Percentiles rank a stretch among this genome's conserved stretches.
These are phyloP conservation scores for Cerastis leucographa DNA, from an alignment of 2,888 invertebrate genomes.

Conservation along the genomic window DNA sequence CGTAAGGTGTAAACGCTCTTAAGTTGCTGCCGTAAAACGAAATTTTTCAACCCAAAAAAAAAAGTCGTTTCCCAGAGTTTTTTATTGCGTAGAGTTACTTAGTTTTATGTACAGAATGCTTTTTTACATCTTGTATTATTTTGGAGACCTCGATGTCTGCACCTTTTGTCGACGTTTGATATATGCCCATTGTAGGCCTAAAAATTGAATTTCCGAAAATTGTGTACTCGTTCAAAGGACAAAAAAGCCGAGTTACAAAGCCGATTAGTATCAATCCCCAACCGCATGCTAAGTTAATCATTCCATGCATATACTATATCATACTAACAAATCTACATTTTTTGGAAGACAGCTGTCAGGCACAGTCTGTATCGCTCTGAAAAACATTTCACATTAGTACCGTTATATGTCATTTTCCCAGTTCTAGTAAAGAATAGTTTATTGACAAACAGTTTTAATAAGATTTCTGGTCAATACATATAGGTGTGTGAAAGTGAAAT, in stretches of 20 bases:
- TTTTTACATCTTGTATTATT: too few species aligned
- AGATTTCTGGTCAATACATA: conserved; percentile 58
- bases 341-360: conserved; percentile 89
- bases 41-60: too few species aligned
- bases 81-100: too few species aligned
- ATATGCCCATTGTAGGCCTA: too few species aligned
- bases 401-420: conserved; percentile 56
- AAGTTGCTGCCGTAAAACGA: too few species aligned
- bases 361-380: conserved; percentile 89
- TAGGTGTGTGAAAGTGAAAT: conserved; percentile 11
- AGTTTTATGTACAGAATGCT: too few species aligned
- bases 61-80: too few species aligned
- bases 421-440: conserved; percentile 23
- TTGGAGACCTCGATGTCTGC: background rate
- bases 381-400: conserved; percentile 80
- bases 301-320: conserved; percentile 83
- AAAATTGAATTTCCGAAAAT: background rate
- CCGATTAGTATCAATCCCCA: conserved; percentile 57
- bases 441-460: conserved; percentile 29
- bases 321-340: conserved; percentile 91
- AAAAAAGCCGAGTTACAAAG: conserved; percentile 38
- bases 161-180: too few species aligned
- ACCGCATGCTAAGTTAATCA: conserved; percentile 63
- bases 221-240: conserved; percentile 33
- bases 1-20: too few species aligned